Evolutionary conservation across 1,140 invertebrate genomes (phyloP), one percentile per base, ranked within the genome.

Genomic region (Dreissena rostriformis): DNA sequence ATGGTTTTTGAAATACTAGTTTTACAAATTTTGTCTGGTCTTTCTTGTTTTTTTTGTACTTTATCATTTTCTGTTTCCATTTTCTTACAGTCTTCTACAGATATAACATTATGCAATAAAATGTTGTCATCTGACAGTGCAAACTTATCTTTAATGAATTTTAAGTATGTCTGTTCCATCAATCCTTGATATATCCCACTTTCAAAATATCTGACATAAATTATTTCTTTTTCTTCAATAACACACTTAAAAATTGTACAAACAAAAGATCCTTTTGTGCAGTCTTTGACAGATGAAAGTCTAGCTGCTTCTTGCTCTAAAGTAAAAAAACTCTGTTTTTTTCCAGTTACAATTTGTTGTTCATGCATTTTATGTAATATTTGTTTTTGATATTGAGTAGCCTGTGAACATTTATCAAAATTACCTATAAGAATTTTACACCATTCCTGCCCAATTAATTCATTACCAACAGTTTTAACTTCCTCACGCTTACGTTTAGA

Each of bases 121-220:
- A 29, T 17, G 22, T 39, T 71, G 14, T 71, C 24, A 26, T 67
- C 68, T 49, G 68, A 39, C 39, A 71, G 1, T 17, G 39, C 14
- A 49, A 39, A 39, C 14, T 28, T 11, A 19, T 71, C 68, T 49
- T 28, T 10, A 1, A 71, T 17, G 14, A 10, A 14, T 49, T 22
- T 14, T 15, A 71, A 14, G 26, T 39, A 49, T 5, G 28, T 68
- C 19, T 78, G 39, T 11, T 15, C 12, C 76, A 78, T 53, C 28
- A 68, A 68, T 15, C 66, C 24, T 39, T 12, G 24, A 52, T 53
- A 78, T 17, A 51, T 26, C 4, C 76, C 76, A 22, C 65, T 53
- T 63, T 77, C 75, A 28, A 77, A n/a, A 24, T 77, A 77, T 19
- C 75, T 66, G 15, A 77, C 49, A 67, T 78, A 78, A 28, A 51